phyloP scores from a whole-genome alignment of 2,797 vertebrate species.

The Brotula barbata region DNA sequence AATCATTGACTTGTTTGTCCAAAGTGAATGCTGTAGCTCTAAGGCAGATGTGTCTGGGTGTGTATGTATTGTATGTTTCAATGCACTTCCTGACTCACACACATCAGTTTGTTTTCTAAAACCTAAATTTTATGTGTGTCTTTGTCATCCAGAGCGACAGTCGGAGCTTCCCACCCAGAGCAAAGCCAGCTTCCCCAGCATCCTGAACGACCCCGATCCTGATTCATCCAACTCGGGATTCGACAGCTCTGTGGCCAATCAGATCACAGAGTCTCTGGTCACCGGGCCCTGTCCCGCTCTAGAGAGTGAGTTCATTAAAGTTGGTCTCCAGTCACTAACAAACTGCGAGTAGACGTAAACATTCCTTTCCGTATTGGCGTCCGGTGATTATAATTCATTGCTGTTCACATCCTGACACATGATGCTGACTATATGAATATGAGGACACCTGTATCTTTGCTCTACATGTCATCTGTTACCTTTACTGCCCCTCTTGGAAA shows the following conservation, averaged over 20 bases:
- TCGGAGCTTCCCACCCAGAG: slow-evolving; percentile 97
- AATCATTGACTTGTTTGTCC: no score
- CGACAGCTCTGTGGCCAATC: slow-evolving; percentile 97
- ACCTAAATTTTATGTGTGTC: slow-evolving; percentile 25
- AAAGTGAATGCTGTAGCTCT: neutral
- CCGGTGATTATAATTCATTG: slow-evolving; percentile 15
- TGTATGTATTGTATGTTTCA: no score
- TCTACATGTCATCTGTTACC: no score
- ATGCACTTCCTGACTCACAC: no score
- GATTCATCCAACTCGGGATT: slow-evolving; percentile 98
- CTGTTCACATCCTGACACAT: slow-evolving; percentile 34
- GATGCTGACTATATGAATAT: slow-evolving; percentile 16
- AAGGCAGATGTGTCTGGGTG: no score
- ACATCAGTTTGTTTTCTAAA: no score
- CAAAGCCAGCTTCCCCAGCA: slow-evolving; percentile 97
- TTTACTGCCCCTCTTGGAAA: no score
- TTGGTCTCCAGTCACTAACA: no score
- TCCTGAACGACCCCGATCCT: slow-evolving; percentile 96
- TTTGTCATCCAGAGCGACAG: slow-evolving; percentile 86
- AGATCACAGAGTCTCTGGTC: slow-evolving; percentile 96
- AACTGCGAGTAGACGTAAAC: no score
- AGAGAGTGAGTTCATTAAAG: slow-evolving; percentile 85
- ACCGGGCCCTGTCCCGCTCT: slow-evolving; percentile 94
- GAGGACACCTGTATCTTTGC: neutral
- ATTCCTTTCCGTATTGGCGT: neutral